Evolutionary conservation across 2,113 vertebrate genomes (phyloP).

Genomic region (Halichoerus grypus): DNA sequence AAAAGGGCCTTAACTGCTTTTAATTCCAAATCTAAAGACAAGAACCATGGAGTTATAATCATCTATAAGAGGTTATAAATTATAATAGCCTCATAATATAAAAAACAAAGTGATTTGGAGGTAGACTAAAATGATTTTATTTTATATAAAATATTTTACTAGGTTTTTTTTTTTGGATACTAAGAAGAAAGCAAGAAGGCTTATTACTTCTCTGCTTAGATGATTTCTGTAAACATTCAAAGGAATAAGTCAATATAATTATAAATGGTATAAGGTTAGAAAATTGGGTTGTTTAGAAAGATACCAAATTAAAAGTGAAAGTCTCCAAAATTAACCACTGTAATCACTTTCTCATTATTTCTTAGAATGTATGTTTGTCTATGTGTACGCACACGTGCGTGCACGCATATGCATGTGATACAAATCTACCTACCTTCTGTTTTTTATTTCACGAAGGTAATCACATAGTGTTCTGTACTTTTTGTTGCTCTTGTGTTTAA

Average conservation of each 20-base stretch:
- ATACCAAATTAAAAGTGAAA: background rate
- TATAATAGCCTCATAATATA: background rate
- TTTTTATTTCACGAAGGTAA: background rate
- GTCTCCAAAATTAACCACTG: background rate
- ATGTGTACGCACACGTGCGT: rapidly evolving
- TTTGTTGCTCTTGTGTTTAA: background rate
- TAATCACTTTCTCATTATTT: background rate
- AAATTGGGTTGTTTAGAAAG: background rate
- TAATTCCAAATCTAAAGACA: conserved; percentile 30
- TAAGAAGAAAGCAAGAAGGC: conserved; percentile 24
- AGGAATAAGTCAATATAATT: conserved; percentile 12
- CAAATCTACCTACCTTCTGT: background rate
- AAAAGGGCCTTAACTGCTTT: conserved; percentile 12
- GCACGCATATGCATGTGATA: background rate
- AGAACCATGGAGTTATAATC: background rate
- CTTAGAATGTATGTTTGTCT: background rate
- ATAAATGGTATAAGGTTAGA: background rate
- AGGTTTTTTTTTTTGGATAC: background rate
- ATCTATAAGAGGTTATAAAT: background rate
- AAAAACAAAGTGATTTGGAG: conserved; percentile 21
- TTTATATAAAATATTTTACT: background rate
- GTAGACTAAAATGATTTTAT: background rate
- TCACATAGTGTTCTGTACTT: background rate
- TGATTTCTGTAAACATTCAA: background rate
- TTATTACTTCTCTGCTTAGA: background rate